A percentile compares a stretch with the other conserved stretches of the same genome.
phyloP scores from a whole-genome alignment of 2,888 invertebrate genomes.

The Lepidochrysops patricia region DNA sequence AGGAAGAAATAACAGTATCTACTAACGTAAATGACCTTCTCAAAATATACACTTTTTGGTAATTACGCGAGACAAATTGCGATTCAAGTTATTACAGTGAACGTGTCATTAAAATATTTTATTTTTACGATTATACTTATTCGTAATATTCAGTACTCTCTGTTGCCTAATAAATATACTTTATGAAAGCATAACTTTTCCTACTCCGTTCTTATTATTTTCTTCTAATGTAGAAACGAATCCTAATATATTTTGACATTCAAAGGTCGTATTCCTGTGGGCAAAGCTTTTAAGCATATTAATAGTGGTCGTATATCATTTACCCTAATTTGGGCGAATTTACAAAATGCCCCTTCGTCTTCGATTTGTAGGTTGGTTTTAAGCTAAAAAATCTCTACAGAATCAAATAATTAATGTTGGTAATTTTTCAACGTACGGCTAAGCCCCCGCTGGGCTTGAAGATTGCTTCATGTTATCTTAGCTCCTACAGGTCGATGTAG shows the following conservation, averaged over 20 bases:
- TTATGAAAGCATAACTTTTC: not conserved
- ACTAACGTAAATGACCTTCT: not conserved
- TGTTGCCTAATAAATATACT: not conserved
- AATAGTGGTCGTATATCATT: conserved; percentile 1
- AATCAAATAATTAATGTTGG: not conserved
- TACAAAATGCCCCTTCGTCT: not conserved
- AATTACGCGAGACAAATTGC: too few relatives aligned
- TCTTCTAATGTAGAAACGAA: not conserved
- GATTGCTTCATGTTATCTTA: not conserved
- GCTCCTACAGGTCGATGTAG: too few relatives aligned
- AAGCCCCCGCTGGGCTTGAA: not conserved
- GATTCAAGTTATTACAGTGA: not conserved
- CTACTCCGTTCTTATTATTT: not conserved
- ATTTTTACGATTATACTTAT: not conserved
- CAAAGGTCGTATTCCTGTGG: not conserved
- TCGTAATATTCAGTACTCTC: not conserved
- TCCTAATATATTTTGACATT: not conserved
- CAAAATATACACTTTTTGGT: too few relatives aligned
- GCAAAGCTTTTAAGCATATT: not conserved
- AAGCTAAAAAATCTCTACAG: not conserved
- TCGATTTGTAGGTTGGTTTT: not conserved
- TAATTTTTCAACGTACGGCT: not conserved
- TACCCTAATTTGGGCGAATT: not conserved
- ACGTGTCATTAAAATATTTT: not conserved
- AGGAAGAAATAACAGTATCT: not conserved